Percentiles rank a stretch among this genome's conserved stretches.
phyloP scores from a whole-genome alignment of 2,113 vertebrate genomes.

The Alouatta palliata region DNA sequence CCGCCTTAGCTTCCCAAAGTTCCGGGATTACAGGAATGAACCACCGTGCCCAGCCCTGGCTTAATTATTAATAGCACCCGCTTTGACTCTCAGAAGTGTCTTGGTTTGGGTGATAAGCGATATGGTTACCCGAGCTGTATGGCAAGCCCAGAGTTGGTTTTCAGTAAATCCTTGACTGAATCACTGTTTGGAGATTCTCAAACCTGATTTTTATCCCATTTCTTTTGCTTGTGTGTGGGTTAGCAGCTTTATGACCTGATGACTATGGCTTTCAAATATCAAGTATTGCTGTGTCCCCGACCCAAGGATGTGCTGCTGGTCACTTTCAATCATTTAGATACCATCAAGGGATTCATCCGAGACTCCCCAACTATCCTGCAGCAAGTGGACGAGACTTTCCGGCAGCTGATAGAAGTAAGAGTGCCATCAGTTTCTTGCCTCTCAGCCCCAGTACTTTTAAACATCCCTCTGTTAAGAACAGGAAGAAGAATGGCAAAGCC shows the following conservation, averaged over 20 bases:
- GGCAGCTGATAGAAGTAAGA: constrained; percentile 92
- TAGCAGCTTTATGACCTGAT: constrained; percentile 97
- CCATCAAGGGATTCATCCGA: constrained; percentile 94
- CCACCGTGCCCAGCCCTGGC: neutral
- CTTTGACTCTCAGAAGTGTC: neutral
- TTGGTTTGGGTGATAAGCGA: neutral
- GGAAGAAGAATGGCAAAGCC: neutral
- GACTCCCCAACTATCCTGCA: constrained; percentile 92
- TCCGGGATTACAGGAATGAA: no score
- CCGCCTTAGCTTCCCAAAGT: no score
- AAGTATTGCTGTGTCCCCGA: constrained; percentile 94
- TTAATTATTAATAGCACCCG: neutral
- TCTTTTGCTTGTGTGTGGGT: constrained; percentile 1
- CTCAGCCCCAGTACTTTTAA: neutral
- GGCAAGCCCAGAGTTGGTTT: neutral
- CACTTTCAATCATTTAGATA: constrained; percentile 97
- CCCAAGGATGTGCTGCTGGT: constrained; percentile 96
- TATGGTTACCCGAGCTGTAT: neutral
- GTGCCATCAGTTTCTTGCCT: fast-evolving
- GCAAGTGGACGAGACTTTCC: constrained; percentile 94
- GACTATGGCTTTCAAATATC: constrained; percentile 99
- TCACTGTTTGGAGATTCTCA: neutral
- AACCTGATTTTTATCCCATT: neutral
- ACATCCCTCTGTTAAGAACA: neutral
- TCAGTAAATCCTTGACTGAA: neutral